Percentiles rank a stretch among this genome's conserved stretches.
Evolutionary conservation across 2,113 vertebrate species (phyloP).

Genomic region (Plecturocebus donacophilus): DNA sequence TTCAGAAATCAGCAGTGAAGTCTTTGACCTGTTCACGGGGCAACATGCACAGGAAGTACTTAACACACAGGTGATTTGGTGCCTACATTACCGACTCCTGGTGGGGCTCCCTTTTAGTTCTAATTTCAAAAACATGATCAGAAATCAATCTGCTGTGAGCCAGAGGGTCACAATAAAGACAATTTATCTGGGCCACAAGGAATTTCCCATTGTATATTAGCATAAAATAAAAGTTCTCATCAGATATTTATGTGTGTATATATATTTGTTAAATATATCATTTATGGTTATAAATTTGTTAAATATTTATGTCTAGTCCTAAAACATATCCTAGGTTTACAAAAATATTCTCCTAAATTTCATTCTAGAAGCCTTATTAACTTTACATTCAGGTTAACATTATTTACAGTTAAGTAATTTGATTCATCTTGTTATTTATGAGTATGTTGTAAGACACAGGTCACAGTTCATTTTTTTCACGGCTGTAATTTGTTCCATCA

Average conservation of each 20-base stretch:
- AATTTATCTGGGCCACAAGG: conserved; percentile 77
- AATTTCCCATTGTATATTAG: conserved; percentile 56
- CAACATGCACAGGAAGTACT: background rate
- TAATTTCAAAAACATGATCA: background rate
- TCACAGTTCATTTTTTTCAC: background rate
- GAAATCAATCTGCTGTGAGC: background rate
- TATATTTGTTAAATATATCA: background rate
- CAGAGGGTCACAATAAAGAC: background rate
- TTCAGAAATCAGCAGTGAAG: background rate
- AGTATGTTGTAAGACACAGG: background rate
- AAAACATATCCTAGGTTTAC: background rate
- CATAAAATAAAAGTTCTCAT: background rate
- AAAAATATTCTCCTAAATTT: background rate
- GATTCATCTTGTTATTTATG: background rate
- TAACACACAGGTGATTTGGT: background rate
- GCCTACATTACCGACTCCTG: background rate
- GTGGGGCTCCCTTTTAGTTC: background rate
- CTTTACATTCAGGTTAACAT: background rate
- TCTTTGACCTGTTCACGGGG: background rate
- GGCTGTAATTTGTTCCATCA: background rate
- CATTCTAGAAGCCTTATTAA: background rate
- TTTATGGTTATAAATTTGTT: background rate
- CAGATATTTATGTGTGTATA: background rate
- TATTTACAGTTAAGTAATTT: background rate
- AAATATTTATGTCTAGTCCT: background rate